Evolutionary conservation across 2,113 vertebrate genomes (phyloP).

Genomic region (Lichenostomus cassidix): DNA sequence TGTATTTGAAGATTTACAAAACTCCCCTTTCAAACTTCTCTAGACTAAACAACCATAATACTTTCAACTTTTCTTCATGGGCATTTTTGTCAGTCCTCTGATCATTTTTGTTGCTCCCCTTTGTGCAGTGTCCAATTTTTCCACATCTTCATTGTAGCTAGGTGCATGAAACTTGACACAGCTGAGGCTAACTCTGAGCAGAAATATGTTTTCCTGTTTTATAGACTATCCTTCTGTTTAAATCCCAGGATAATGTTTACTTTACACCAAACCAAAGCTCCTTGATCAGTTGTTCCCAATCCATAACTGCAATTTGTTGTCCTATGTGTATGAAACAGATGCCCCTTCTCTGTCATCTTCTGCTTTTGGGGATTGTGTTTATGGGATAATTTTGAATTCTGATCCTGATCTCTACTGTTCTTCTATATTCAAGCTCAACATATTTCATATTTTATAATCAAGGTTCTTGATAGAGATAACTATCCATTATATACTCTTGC

Average conservation of each 20-base stretch:
- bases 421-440: not conserved
- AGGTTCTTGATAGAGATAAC: not conserved
- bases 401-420: not conserved
- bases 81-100: not conserved
- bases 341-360: not conserved
- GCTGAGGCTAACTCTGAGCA: not conserved
- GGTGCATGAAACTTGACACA: not conserved
- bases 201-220: not conserved
- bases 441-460: not conserved
- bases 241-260: not conserved
- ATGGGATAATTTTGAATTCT: not conserved
- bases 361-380: not conserved
- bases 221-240: not conserved
- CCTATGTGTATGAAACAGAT: not conserved
- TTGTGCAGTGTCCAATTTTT: not conserved
- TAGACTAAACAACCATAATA: not conserved
- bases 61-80: not conserved
- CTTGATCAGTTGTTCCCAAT: not conserved
- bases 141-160: not conserved
- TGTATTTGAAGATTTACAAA: not conserved
- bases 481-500: not conserved
- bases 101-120: not conserved
- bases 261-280: not conserved
- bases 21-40: not conserved
- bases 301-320: not conserved